Evolutionary conservation across 1,140 invertebrate species (phyloP).

Genomic region (Acromyrmex charruanus): DNA sequence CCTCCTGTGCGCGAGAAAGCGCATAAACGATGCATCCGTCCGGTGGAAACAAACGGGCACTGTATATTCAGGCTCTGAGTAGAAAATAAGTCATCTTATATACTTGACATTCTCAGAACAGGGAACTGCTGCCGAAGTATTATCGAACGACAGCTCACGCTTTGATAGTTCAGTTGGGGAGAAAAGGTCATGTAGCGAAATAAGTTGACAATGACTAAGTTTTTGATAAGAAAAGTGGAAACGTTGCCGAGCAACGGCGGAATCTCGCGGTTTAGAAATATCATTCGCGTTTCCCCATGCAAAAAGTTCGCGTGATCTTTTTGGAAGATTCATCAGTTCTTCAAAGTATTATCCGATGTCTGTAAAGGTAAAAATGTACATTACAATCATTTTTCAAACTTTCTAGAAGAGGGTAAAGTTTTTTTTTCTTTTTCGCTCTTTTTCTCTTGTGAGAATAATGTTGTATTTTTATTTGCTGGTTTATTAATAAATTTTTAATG

Average conservation of each 20-base stretch:
- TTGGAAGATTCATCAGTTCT: conserved; percentile 28
- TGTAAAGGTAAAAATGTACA: conserved; percentile 5
- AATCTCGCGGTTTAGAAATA: conserved; percentile 47
- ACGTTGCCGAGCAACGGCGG: conserved; percentile 46
- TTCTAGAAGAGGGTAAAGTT: not conserved
- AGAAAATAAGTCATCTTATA: conserved; percentile 48
- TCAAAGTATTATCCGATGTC: conserved; percentile 18
- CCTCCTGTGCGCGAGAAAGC: not conserved
- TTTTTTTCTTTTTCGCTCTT: not conserved
- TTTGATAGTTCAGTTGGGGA: conserved; percentile 11
- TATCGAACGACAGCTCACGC: not conserved
- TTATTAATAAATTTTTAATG: not conserved
- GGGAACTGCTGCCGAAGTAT: not conserved
- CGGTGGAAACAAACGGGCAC: not conserved
- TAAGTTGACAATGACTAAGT: not conserved
- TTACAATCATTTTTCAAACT: conserved; percentile 15
- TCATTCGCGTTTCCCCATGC: conserved; percentile 24
- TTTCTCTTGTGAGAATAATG: not conserved
- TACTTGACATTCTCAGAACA: conserved; percentile 4
- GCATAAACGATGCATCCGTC: conserved; percentile 29
- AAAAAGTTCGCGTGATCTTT: conserved; percentile 58
- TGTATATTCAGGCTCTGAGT: not conserved
- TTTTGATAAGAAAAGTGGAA: conserved; percentile 49
- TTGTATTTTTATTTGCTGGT: not conserved
- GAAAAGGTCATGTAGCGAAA: conserved; percentile 20